Conservation (phyloP, 2,797 vertebrate species). For the Nasua narica region DNA sequence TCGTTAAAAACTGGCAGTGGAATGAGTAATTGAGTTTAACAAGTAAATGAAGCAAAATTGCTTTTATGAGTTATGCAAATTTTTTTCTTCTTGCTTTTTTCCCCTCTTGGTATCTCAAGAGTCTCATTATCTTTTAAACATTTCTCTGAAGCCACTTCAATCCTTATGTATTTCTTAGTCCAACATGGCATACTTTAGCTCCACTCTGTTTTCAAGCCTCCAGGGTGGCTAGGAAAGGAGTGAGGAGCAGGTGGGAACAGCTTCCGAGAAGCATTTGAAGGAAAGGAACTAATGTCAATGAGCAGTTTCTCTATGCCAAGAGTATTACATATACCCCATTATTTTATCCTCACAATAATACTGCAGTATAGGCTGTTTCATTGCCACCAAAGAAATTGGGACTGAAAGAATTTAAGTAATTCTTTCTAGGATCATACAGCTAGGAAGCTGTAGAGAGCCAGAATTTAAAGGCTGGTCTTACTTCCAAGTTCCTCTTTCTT, state of each 20-base stretch:
- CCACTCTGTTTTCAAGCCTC: neutral
- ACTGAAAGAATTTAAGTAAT: neutral
- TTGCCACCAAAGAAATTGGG: neutral
- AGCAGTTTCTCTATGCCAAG: neutral
- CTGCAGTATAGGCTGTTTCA: neutral
- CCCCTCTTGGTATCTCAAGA: neutral
- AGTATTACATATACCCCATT: neutral
- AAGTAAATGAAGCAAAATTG: slow-evolving; percentile 1
- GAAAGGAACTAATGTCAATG: neutral
- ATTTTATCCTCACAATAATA: neutral
- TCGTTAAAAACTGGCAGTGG: neutral
- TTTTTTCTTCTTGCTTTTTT: neutral
- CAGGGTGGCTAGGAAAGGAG: neutral
- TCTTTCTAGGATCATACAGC: neutral
- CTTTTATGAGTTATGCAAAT: slow-evolving; percentile 30
- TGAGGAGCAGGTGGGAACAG: neutral
- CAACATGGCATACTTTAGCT: neutral
- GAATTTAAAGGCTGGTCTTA: neutral
- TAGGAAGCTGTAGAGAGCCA: neutral
- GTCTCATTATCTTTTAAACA: slow-evolving; percentile 14
- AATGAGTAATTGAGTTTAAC: slow-evolving; percentile 12
- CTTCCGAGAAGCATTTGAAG: neutral
- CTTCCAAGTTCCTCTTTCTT: neutral
- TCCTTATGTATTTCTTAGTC: neutral
- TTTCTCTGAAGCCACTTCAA: neutral